phyloP scores from a whole-genome alignment of 2,113 vertebrate genomes.

The Edolisoma coerulescens region DNA sequence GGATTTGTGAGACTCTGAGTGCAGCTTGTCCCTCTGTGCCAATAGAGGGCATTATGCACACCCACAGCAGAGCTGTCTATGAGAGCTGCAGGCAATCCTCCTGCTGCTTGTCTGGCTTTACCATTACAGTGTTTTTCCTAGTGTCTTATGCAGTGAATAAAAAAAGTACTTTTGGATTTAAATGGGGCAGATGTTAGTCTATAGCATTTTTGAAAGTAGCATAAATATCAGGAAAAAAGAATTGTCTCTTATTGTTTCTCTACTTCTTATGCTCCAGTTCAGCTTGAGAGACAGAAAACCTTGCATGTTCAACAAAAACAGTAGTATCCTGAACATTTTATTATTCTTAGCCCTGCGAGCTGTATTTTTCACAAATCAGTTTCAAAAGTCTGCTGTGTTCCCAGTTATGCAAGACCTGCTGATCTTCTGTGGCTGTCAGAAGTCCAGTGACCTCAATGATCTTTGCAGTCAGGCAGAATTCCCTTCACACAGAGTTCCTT shows the following conservation, averaged over 20 bases:
- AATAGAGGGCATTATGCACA: too few species aligned
- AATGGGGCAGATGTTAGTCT: background rate
- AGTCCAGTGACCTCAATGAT: background rate
- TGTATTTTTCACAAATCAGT: background rate
- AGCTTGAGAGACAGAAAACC: background rate
- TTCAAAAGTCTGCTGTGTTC: background rate
- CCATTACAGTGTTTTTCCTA: background rate
- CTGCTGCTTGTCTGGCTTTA: background rate
- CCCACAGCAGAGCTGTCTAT: background rate
- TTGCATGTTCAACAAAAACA: background rate
- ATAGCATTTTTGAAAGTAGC: background rate
- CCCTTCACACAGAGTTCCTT: background rate
- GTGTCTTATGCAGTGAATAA: background rate
- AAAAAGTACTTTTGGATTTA: background rate
- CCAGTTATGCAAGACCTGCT: background rate
- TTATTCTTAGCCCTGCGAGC: background rate
- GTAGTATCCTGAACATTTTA: background rate
- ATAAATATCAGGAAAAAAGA: background rate
- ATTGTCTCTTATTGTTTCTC: background rate
- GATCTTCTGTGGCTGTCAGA: background rate
- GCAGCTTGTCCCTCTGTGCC: background rate
- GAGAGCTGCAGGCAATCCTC: background rate
- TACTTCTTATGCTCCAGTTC: background rate
- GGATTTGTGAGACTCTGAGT: background rate
- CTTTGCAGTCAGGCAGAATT: background rate